Evolutionary conservation across 92 coral and sea anemone species (phyloP).

Genomic region (Phenganax marumi): DNA sequence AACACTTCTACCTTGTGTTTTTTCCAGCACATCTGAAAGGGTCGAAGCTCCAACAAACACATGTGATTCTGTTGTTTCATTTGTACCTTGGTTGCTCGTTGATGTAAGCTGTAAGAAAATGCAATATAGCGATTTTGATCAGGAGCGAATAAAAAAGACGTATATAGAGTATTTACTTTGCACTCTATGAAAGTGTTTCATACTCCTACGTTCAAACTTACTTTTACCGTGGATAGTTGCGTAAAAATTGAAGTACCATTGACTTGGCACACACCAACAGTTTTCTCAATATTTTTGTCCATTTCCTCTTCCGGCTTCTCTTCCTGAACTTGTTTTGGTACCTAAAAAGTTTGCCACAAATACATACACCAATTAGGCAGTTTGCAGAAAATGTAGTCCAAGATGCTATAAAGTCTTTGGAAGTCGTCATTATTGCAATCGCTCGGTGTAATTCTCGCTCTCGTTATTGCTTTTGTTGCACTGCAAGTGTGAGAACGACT

Average conservation of each 20-base stretch:
- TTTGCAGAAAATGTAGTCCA: neutral
- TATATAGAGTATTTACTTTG: no score
- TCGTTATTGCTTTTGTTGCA: no score
- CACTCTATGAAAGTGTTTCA: no score
- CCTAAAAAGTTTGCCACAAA: neutral
- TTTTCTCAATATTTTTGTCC: neutral
- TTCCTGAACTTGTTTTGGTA: neutral
- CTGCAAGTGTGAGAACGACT: no score
- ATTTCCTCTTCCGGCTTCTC: neutral
- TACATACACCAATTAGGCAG: neutral
- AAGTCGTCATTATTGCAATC: no score
- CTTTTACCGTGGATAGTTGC: slow-evolving; percentile 5
- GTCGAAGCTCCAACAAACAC: neutral
- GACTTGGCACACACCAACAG: slow-evolving; percentile 22
- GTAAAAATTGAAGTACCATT: slow-evolving; percentile 28
- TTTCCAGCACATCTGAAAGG: neutral
- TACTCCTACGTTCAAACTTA: neutral
- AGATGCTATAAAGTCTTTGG: no score
- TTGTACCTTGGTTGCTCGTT: neutral
- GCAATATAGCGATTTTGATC: neutral
- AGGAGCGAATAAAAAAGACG: no score
- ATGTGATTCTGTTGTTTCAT: slow-evolving; percentile 1
- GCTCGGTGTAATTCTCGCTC: no score
- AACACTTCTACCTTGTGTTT: neutral
- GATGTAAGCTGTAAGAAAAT: neutral